Base-by-base conservation (phyloP, 2,113 vertebrate species). In the Syrmaticus mikado region DNA sequence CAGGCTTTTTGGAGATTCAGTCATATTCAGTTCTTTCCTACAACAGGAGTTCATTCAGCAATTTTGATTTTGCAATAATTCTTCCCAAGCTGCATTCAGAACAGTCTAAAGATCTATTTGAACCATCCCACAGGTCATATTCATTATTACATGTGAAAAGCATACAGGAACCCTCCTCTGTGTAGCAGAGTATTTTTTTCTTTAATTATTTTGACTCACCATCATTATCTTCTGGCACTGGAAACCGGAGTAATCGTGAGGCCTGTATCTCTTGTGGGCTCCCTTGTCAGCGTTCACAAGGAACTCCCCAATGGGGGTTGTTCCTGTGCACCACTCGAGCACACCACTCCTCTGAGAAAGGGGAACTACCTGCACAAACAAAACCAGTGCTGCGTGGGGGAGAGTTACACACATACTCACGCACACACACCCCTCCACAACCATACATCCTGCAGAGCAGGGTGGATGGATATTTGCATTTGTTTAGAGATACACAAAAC, bases 321-420 rank as follows among this genome's bases (percentile, higher is more conserved):
- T 99, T 66, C 99, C 99, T 1, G 98, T 98, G 92, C 99, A 99
- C 99, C 99, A 99, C 86, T 99, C 99, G 21, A 99, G 98, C 73
- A 99, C 98, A 1, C 99, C 99, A 14, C 99, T 99, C 46, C 98
- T 97, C 98, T 99, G 99, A 9, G 99, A 99, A 83, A 99, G 98
- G 2, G 99, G 99, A 93, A 99, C 99, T 94, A 99, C 99, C 99
- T 99, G 89, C 25, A 61, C 62, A 79, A 72, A 36, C 40, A 87
- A 80, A 85, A 19, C 22, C 75, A 32, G 0, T 0, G 81, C 50
- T 50, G 48, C 30, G 21, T 13, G 40, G 18, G 17, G 30, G 22
- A 73, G 11, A 25, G 28, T 50, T 61, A 36, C 6, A 73, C 45
- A 74, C 58, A 65, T 28, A 64, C 28, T 15, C 41, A 41, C 41